A percentile compares a stretch with the other conserved stretches of the same genome.
These are phyloP conservation scores for Acanthopleura granulata DNA, from an alignment of 2,888 invertebrate species.

Conservation along the genomic window DNA sequence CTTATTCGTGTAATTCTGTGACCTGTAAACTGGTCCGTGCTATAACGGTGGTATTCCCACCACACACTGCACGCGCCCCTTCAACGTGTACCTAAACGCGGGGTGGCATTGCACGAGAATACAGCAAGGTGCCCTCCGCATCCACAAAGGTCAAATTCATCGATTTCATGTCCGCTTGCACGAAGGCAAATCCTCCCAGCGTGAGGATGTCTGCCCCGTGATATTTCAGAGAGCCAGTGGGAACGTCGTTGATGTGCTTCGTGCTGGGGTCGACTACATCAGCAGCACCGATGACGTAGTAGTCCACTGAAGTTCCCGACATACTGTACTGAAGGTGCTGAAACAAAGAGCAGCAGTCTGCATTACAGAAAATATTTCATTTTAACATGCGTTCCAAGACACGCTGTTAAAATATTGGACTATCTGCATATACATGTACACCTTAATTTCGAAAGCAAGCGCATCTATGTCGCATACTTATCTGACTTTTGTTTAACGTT, in stretches of 20 bases:
- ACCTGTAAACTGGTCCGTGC: too few relatives aligned
- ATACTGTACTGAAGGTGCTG: slow-evolving; percentile 7
- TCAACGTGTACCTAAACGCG: not conserved
- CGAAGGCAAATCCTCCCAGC: slow-evolving; percentile 37
- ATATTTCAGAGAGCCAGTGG: slow-evolving; percentile 5
- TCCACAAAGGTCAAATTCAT: slow-evolving; percentile 29
- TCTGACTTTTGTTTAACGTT: too few relatives aligned
- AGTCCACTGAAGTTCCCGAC: not conserved
- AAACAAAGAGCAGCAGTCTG: not conserved
- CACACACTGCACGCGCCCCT: too few relatives aligned
- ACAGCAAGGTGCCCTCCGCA: slow-evolving; percentile 24
- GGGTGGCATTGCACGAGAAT: slow-evolving; percentile 11
- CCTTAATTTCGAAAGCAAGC: too few relatives aligned
- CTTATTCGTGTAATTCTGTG: too few relatives aligned
- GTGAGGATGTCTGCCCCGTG: slow-evolving; percentile 23
- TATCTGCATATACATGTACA: too few relatives aligned
- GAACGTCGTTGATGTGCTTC: slow-evolving; percentile 5
- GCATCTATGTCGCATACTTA: too few relatives aligned
- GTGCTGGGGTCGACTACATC: slow-evolving; percentile 8
- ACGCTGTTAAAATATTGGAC: too few relatives aligned
- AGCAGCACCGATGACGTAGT: slow-evolving; percentile 14
- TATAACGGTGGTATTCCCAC: too few relatives aligned
- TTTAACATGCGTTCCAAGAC: too few relatives aligned
- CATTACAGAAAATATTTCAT: too few relatives aligned
- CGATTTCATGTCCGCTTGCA: slow-evolving; percentile 19